These are phyloP conservation scores for Eulithis prunata DNA, from an alignment of 2,888 invertebrate genomes.

Conservation along the genomic window DNA sequence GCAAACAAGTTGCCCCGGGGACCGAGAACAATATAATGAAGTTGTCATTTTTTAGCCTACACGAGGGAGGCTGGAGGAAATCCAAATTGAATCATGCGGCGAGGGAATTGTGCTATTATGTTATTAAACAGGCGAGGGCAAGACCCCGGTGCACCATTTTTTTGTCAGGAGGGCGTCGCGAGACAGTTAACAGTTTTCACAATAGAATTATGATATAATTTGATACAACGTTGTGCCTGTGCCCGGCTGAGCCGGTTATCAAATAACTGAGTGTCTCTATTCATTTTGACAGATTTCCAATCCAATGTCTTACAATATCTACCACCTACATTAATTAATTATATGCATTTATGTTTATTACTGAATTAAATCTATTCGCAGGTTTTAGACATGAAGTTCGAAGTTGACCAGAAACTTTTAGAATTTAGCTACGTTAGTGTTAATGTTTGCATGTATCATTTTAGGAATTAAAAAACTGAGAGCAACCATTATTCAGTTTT, in stretches of 20 bases:
- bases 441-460: too few species aligned
- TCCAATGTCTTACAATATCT: background rate
- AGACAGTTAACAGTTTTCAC: slow-evolving; percentile 84
- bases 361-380: background rate
- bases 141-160: slow-evolving; percentile 80
- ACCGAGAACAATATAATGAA: slow-evolving; percentile 82
- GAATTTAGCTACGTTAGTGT: too few species aligned
- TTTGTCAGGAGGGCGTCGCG: slow-evolving; percentile 76
- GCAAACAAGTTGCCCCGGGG: slow-evolving; percentile 82
- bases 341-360: background rate
- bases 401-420: too few species aligned
- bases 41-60: slow-evolving; percentile 84
- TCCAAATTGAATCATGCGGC: slow-evolving; percentile 88
- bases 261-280: slow-evolving; percentile 36
- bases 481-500: too few species aligned
- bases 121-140: slow-evolving; percentile 86
- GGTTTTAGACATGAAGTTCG: background rate
- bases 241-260: slow-evolving; percentile 49
- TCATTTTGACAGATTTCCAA: slow-evolving; percentile 10
- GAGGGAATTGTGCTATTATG: slow-evolving; percentile 88
- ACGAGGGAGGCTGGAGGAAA: slow-evolving; percentile 84
- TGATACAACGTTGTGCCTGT: slow-evolving; percentile 68
- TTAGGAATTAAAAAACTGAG: too few species aligned
- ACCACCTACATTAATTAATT: slow-evolving; percentile 2
- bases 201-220: slow-evolving; percentile 84